Evolutionary conservation across 1,140 invertebrate species (phyloP).

Genomic region (Chlorops oryzae): DNA sequence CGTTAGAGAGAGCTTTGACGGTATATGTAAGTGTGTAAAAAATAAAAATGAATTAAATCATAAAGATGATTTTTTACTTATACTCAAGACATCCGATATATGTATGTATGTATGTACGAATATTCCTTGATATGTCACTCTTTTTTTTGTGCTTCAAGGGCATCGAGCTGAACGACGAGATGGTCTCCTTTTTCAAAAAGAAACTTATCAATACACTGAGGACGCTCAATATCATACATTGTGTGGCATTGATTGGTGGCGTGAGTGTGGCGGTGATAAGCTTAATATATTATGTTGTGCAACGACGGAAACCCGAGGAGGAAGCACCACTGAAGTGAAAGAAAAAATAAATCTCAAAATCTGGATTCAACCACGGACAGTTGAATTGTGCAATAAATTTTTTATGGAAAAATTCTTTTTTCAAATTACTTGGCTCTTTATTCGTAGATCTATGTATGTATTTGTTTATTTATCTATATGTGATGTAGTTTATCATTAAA

Average conservation of each 20-base stretch:
- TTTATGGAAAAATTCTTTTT: background rate
- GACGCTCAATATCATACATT: conserved; percentile 43
- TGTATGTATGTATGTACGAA: too few species aligned
- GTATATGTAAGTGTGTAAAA: too few species aligned
- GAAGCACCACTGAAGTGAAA: conserved; percentile 32
- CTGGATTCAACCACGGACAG: too few species aligned
- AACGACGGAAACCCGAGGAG: conserved; percentile 19
- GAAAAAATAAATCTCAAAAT: too few species aligned
- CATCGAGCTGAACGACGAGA: conserved; percentile 43
- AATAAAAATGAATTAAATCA: too few species aligned
- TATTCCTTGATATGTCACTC: too few species aligned
- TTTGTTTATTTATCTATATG: too few species aligned
- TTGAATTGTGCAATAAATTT: background rate
- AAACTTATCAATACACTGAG: conserved; percentile 43
- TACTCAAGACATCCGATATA: too few species aligned
- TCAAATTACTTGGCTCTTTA: background rate
- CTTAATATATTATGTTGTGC: conserved; percentile 38
- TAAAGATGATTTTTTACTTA: too few species aligned
- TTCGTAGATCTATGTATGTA: too few species aligned
- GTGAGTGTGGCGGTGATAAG: conserved; percentile 28
- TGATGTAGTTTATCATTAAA: too few species aligned
- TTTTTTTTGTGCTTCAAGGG: conserved; percentile 24
- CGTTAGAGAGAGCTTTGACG: too few species aligned
- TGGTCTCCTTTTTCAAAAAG: conserved; percentile 46
- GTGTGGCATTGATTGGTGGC: conserved; percentile 34